These are phyloP conservation scores for Sisyra terminalis DNA, from an alignment of 2,888 invertebrate genomes.

Conservation along the genomic window DNA sequence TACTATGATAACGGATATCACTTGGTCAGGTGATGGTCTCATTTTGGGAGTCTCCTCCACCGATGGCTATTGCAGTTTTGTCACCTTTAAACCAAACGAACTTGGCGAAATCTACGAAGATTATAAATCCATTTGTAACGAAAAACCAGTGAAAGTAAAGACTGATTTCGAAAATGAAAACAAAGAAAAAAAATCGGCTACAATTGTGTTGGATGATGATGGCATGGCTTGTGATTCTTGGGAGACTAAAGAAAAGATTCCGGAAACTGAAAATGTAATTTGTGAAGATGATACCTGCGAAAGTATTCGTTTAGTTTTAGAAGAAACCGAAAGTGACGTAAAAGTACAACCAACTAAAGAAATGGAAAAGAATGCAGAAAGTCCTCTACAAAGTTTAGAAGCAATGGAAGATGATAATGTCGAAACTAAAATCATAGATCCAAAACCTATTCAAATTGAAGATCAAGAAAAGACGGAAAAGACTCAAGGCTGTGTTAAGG, in stretches of 20 bases:
- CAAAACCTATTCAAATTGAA: too few relatives aligned
- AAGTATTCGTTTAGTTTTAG: too few relatives aligned
- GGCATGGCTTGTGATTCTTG: conserved; percentile 17
- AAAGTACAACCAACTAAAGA: conserved; percentile 1
- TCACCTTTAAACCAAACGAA: conserved; percentile 59
- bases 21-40: conserved; percentile 72
- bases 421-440: not conserved
- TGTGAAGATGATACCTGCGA: too few relatives aligned
- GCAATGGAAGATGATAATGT: not conserved
- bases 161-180: conserved; percentile 5
- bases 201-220: conserved; percentile 12
- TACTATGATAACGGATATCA: conserved; percentile 71
- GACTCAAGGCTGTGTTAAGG: not conserved
- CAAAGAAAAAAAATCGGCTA: conserved; percentile 7
- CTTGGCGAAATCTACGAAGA: conserved; percentile 39
- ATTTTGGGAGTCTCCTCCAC: conserved; percentile 66
- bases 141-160: conserved; percentile 1
- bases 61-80: conserved; percentile 77
- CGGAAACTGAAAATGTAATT: not conserved
- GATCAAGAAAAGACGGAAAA: not conserved
- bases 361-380: not conserved
- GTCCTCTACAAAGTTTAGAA: too few relatives aligned
- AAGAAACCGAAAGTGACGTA: not conserved
- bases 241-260: conserved; percentile 11
- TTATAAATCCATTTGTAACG: too few relatives aligned